Evolutionary conservation across 2,797 vertebrate species (phyloP).

Genomic region (Clangula hyemalis): DNA sequence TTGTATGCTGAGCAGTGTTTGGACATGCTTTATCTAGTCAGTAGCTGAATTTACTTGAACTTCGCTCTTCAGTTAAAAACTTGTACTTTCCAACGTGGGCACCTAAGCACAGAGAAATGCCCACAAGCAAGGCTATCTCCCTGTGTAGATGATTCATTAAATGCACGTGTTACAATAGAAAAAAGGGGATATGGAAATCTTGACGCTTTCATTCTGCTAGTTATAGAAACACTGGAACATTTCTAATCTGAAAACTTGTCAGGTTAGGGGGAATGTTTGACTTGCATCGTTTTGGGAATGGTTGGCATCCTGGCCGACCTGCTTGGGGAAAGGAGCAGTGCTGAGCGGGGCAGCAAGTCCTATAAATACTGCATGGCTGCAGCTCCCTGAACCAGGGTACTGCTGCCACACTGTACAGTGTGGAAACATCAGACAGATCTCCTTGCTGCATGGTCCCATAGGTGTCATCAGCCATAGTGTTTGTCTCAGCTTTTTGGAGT

Average conservation of each 20-base stretch:
- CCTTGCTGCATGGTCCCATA: neutral
- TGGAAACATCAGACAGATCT: neutral
- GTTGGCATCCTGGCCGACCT: accelerated
- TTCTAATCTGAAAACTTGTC: neutral
- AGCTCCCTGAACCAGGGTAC: neutral
- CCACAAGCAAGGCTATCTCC: neutral
- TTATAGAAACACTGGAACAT: accelerated
- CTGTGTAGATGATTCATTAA: neutral
- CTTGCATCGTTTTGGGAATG: neutral
- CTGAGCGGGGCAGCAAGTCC: neutral
- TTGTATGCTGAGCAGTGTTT: neutral
- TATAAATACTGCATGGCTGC: slow-evolving; percentile 22
- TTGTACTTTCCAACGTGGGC: neutral
- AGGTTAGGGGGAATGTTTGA: neutral
- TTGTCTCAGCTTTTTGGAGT: neutral
- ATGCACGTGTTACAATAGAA: accelerated
- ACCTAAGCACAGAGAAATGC: neutral
- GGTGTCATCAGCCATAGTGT: accelerated
- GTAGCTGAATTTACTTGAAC: neutral
- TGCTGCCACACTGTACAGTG: neutral
- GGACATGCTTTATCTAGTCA: neutral
- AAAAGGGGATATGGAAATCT: accelerated
- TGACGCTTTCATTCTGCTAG: accelerated
- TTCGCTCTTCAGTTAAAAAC: neutral
- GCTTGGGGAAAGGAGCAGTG: neutral